Conservation (phyloP, 2,888 invertebrate species). For the Teinopalpus imperialis region DNA sequence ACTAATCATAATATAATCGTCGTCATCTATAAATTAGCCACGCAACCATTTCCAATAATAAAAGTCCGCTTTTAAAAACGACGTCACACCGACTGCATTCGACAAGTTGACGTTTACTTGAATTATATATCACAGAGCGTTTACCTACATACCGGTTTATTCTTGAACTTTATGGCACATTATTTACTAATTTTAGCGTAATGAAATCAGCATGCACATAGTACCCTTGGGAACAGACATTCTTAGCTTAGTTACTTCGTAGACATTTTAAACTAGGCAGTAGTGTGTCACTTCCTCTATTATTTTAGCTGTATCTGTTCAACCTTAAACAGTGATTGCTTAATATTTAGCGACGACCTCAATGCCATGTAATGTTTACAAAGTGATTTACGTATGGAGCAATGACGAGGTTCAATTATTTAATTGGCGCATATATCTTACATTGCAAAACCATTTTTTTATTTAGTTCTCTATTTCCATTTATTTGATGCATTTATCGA, state of each 20-base stretch:
- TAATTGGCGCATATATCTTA: conserved; percentile 41
- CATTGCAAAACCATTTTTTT: too few species aligned
- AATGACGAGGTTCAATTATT: conserved; percentile 36
- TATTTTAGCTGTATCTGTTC: conserved; percentile 12
- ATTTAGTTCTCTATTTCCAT: conserved; percentile 43
- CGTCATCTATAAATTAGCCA: neutral
- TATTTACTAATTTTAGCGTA: conserved; percentile 62
- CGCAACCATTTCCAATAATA: too few species aligned
- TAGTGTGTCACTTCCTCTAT: conserved; percentile 34
- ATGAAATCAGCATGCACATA: conserved; percentile 71
- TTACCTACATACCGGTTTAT: conserved; percentile 58
- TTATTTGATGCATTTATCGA: conserved; percentile 26
- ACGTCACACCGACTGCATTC: neutral
- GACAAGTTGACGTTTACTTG: conserved; percentile 34
- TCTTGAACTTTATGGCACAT: conserved; percentile 56
- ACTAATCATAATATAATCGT: too few species aligned
- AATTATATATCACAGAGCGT: conserved; percentile 44
- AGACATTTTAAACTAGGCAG: conserved; percentile 47
- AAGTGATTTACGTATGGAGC: conserved; percentile 23
- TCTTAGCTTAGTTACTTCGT: conserved; percentile 57
- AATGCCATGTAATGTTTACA: conserved; percentile 25
- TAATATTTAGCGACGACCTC: conserved; percentile 16
- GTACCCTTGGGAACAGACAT: conserved; percentile 55
- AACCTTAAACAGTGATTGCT: conserved; percentile 8
- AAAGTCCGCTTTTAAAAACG: neutral